Percentiles rank a stretch among this genome's conserved stretches.
These are phyloP conservation scores for Eolophus roseicapilla DNA, from an alignment of 2,113 vertebrate genomes.

Conservation along the genomic window DNA sequence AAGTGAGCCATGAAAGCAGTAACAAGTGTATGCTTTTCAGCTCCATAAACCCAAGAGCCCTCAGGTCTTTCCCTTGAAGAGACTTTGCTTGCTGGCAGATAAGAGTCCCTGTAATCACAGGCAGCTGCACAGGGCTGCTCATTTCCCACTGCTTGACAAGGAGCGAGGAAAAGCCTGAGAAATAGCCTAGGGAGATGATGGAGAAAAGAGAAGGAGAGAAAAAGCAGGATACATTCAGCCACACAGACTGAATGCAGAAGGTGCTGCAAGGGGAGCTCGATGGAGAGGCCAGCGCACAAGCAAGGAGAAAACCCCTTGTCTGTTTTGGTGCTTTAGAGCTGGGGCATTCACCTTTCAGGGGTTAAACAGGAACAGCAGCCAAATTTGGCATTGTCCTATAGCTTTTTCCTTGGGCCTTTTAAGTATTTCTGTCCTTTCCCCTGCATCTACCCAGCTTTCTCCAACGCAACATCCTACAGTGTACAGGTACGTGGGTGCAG, in stretches of 20 bases:
- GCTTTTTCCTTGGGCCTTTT: not conserved
- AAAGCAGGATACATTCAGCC: not conserved
- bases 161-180: not conserved
- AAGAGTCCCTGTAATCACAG: not conserved
- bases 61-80: not conserved
- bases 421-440: not conserved
- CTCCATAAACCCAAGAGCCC: not conserved
- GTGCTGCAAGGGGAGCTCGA: not conserved
- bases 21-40: constrained; percentile 1
- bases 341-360: not conserved
- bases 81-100: not conserved
- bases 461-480: not conserved
- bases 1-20: not conserved
- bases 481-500: not conserved
- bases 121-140: not conserved
- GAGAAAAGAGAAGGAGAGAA: not conserved
- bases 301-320: not conserved
- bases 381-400: not conserved
- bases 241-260: not conserved
- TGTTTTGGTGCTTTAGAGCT: not conserved
- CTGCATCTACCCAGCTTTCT: not conserved
- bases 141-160: not conserved
- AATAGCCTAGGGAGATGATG: not conserved
- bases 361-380: not conserved
- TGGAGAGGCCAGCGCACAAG: not conserved